Conservation (phyloP, 2,888 invertebrate species). For the Trachelus troglodyta region DNA sequence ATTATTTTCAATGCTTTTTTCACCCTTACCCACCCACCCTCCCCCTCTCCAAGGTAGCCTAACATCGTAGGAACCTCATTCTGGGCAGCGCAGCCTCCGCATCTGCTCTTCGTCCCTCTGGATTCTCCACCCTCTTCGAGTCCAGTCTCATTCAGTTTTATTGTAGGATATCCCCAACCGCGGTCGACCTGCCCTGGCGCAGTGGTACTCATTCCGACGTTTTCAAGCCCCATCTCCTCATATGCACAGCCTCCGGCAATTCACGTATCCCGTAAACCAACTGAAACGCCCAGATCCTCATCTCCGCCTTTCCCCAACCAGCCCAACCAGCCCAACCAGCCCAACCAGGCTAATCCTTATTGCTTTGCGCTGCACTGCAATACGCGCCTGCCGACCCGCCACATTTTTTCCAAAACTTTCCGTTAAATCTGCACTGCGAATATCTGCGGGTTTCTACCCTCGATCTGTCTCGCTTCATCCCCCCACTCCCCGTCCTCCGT, state of each 20-base stretch:
- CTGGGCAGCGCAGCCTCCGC: conserved; percentile 8
- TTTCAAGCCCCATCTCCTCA: not conserved
- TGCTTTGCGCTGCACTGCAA: not conserved
- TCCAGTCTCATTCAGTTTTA: conserved; percentile 47
- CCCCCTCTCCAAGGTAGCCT: conserved; percentile 3
- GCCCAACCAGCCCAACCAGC: too few relatives aligned
- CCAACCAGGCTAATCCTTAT: not conserved
- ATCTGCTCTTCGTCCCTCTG: conserved; percentile 19
- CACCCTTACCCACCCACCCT: conserved; percentile 22
- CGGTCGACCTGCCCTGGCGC: conserved; percentile 27
- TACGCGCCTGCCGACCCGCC: not conserved
- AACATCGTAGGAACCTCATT: not conserved
- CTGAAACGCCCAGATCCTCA: not conserved
- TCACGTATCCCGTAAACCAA: not conserved
- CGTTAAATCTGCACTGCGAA: not conserved
- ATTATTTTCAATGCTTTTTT: conserved; percentile 41
- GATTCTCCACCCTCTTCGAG: conserved; percentile 13
- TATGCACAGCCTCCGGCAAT: not conserved
- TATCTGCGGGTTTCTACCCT: not conserved
- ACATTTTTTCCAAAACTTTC: not conserved
- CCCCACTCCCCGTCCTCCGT: not conserved
- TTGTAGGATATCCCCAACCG: conserved; percentile 47
- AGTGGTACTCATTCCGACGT: conserved; percentile 37
- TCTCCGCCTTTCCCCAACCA: not conserved
- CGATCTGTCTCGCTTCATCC: not conserved